A percentile compares a stretch with the other conserved stretches of the same genome.
Conservation (phyloP, 2,888 invertebrate genomes). For the Andrena dorsata region DNA sequence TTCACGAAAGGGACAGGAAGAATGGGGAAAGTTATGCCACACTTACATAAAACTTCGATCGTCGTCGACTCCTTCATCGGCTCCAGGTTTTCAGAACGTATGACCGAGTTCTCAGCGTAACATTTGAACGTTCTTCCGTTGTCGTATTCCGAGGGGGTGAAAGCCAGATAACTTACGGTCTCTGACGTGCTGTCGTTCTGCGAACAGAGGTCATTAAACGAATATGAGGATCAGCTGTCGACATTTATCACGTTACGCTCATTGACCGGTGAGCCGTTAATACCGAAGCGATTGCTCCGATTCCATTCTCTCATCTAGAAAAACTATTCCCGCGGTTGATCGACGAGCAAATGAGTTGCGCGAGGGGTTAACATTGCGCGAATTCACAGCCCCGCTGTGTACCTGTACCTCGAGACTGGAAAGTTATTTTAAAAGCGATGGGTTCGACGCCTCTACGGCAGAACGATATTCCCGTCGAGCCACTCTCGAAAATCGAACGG, state of each 20-base stretch:
- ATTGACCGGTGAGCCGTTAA: not conserved
- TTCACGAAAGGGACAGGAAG: not conserved
- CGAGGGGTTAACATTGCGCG: no score
- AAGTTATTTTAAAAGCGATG: not conserved
- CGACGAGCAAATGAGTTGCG: no score
- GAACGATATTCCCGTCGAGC: not conserved
- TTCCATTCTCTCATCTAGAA: no score
- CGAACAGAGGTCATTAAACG: constrained; percentile 52
- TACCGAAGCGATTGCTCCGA: not conserved
- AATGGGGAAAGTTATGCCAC: constrained; percentile 45
- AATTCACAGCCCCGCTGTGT: no score
- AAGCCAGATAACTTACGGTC: constrained; percentile 91
- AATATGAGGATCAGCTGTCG: not conserved
- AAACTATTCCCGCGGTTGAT: not conserved
- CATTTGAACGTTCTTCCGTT: constrained; percentile 93
- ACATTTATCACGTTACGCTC: constrained; percentile 4
- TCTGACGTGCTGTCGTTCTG: constrained; percentile 93
- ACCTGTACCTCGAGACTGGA: no score
- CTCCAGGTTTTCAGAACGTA: constrained; percentile 90
- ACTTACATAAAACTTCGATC: constrained; percentile 95
- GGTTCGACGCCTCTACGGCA: not conserved
- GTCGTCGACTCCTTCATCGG: constrained; percentile 90
- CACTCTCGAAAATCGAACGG: not conserved
- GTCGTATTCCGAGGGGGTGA: constrained; percentile 93
- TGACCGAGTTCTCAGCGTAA: constrained; percentile 93